A percentile compares a stretch with the other conserved stretches of the same genome.
These are phyloP conservation scores for Athripsodes cinereus DNA, from an alignment of 2,888 invertebrate genomes.

Conservation along the genomic window DNA sequence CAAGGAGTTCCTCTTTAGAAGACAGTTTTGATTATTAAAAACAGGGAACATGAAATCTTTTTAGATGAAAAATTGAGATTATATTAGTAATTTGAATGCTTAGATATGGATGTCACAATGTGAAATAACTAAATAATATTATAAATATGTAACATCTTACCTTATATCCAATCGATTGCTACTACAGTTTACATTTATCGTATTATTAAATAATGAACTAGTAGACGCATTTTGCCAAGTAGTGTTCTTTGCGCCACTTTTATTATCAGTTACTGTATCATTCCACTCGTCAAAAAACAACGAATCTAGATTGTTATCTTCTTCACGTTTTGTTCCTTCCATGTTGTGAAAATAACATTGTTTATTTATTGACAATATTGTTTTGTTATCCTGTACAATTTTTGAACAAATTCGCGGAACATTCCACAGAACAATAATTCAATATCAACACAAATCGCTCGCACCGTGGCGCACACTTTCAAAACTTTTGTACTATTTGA, in stretches of 20 bases:
- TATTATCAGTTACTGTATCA: conserved; percentile 6
- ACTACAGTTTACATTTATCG: conserved; percentile 6
- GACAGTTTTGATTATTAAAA: no score
- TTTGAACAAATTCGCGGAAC: no score
- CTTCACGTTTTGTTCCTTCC: background rate
- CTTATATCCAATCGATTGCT: conserved; percentile 14
- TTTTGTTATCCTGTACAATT: background rate
- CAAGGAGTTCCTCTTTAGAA: no score
- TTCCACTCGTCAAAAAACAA: conserved; percentile 20
- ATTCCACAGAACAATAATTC: no score
- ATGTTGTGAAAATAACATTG: background rate
- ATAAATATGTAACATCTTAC: no score
- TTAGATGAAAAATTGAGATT: no score
- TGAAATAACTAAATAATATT: background rate
- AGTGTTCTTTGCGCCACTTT: background rate
- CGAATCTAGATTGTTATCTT: conserved; percentile 9
- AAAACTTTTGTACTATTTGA: no score
- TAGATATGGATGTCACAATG: background rate
- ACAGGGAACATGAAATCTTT: no score
- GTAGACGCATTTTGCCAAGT: background rate
- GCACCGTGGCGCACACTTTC: no score
- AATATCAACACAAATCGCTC: no score
- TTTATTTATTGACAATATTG: background rate
- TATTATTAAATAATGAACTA: conserved; percentile 7
- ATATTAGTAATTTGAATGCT: no score